Conservation (phyloP, 1,140 invertebrate genomes). For the Pseudomyrmex gracilis region DNA sequence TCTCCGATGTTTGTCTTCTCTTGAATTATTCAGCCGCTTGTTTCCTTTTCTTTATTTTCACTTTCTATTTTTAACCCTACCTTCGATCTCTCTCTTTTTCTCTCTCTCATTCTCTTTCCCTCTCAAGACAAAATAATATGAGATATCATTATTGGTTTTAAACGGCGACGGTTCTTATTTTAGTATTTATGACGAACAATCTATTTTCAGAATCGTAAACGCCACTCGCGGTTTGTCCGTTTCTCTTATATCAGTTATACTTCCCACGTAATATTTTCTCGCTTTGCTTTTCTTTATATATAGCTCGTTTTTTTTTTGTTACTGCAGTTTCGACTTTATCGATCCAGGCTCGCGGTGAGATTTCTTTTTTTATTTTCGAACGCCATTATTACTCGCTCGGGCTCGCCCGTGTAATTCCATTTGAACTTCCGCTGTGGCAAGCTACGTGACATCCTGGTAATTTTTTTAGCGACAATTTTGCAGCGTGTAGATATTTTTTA, state of each 20-base stretch:
- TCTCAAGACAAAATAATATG: not conserved
- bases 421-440: slow-evolving; percentile 67
- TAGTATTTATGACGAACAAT: not conserved
- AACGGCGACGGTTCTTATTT: not conserved
- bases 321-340: slow-evolving; percentile 45
- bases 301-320: not conserved
- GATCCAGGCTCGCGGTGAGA: slow-evolving; percentile 33
- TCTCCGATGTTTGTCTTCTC: slow-evolving; percentile 35
- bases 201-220: not conserved
- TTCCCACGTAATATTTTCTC: slow-evolving; percentile 1
- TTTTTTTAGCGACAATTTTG: slow-evolving; percentile 52
- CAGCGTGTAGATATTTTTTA: slow-evolving; percentile 35
- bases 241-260: not conserved
- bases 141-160: not conserved
- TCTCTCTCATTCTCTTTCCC: too few relatives aligned
- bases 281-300: slow-evolving; percentile 8
- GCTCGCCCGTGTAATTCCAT: slow-evolving; percentile 52
- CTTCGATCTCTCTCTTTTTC: not conserved
- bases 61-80: not conserved
- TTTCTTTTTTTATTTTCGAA: slow-evolving; percentile 53
- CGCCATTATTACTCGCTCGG: slow-evolving; percentile 54
- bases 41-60: slow-evolving; percentile 13
- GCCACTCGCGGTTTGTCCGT: not conserved
- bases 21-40: slow-evolving; percentile 44
- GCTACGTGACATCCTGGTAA: slow-evolving; percentile 66